Conservation (phyloP, 2,888 invertebrate species). For the Ptilodon capucinus region DNA sequence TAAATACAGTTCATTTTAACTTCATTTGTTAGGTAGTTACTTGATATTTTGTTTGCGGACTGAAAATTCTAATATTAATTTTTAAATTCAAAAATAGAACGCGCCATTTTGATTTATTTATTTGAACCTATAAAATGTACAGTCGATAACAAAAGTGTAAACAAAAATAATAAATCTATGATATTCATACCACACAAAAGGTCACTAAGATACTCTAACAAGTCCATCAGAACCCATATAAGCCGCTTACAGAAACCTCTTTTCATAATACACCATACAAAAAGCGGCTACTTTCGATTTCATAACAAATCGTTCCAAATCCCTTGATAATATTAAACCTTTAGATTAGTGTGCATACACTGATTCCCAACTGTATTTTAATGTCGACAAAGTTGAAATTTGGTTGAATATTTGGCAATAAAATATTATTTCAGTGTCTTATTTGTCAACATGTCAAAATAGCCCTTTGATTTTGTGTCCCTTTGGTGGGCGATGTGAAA, state of each 20-base stretch:
- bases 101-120: too few species aligned
- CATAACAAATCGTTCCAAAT: slow-evolving; percentile 69
- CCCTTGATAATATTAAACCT: slow-evolving; percentile 67
- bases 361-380: slow-evolving; percentile 20
- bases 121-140: too few species aligned
- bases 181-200: slow-evolving; percentile 13
- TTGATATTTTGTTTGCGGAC: too few species aligned
- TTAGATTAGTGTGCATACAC: slow-evolving; percentile 32
- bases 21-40: too few species aligned
- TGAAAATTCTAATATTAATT: too few species aligned
- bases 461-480: slow-evolving; percentile 77
- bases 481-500: slow-evolving; percentile 55
- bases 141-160: not conserved
- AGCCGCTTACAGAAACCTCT: slow-evolving; percentile 45
- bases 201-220: slow-evolving; percentile 19
- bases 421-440: slow-evolving; percentile 63
- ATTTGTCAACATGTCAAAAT: slow-evolving; percentile 79
- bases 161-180: not conserved
- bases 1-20: too few species aligned
- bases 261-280: slow-evolving; percentile 33
- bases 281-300: slow-evolving; percentile 57
- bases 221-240: slow-evolving; percentile 44
- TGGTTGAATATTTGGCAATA: slow-evolving; percentile 9
- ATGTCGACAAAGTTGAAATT: slow-evolving; percentile 14
- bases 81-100: too few species aligned